These are phyloP conservation scores for Stenodema calcarata DNA, from an alignment of 2,888 invertebrate genomes.

Conservation along the genomic window DNA sequence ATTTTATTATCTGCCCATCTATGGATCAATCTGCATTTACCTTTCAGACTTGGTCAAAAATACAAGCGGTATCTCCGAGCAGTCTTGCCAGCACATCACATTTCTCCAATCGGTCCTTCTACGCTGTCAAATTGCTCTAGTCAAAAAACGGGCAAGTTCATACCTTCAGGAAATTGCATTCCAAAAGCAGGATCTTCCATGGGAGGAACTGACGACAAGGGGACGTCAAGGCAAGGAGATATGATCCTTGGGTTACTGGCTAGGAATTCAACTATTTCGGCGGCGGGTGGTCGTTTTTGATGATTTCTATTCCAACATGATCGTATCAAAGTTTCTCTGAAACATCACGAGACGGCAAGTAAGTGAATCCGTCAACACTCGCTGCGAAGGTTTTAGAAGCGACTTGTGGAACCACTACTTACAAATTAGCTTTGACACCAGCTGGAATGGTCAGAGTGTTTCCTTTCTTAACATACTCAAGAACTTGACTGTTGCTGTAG, in stretches of 20 bases:
- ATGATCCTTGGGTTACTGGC: conserved; percentile 79
- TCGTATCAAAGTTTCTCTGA: conserved; percentile 75
- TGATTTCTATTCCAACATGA: conserved; percentile 80
- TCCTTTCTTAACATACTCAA: conserved; percentile 79
- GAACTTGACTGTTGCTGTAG: conserved; percentile 82
- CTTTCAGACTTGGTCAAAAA: too few species aligned
- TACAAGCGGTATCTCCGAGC: too few species aligned
- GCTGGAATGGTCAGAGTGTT: conserved; percentile 75
- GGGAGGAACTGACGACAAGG: conserved; percentile 75
- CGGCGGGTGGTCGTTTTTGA: conserved; percentile 75
- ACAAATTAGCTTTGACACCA: conserved; percentile 81
- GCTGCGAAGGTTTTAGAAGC: neutral
- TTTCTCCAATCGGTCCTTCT: too few species aligned
- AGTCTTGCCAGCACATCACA: too few species aligned
- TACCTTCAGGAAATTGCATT: conserved; percentile 11
- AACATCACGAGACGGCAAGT: neutral
- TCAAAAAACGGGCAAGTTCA: neutral
- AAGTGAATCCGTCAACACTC: neutral
- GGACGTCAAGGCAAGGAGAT: conserved; percentile 79
- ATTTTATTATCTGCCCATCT: too few species aligned
- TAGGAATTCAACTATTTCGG: conserved; percentile 81
- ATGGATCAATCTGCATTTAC: too few species aligned
- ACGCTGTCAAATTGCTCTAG: too few species aligned
- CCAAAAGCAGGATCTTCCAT: conserved; percentile 67
- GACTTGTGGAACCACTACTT: conserved; percentile 63